Evolutionary conservation across 1,140 invertebrate species (phyloP).

Genomic region (Eumeta japonica): DNA sequence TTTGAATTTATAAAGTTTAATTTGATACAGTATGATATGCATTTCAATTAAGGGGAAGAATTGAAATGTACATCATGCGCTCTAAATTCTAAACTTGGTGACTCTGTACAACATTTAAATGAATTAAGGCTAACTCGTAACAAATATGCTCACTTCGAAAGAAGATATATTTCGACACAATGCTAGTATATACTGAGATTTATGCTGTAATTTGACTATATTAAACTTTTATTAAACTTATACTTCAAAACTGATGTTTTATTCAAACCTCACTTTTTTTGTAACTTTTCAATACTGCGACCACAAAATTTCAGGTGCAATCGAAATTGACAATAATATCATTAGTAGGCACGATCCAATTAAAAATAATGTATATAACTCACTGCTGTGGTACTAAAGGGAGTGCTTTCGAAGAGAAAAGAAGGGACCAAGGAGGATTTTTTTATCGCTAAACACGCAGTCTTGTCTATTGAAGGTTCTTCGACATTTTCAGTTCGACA

Average conservation of each 20-base stretch:
- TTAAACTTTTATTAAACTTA: slow-evolving; percentile 54
- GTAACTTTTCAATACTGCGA: too few species aligned
- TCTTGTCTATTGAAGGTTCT: too few species aligned
- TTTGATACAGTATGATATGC: slow-evolving; percentile 21
- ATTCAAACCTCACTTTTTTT: slow-evolving; percentile 20
- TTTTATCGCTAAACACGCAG: too few species aligned
- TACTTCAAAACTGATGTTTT: slow-evolving; percentile 42
- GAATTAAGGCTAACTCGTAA: slow-evolving; percentile 32
- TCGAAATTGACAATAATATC: too few species aligned
- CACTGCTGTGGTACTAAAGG: too few species aligned
- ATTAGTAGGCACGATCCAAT: too few species aligned
- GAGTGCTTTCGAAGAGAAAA: too few species aligned
- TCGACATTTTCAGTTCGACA: too few species aligned
- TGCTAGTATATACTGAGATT: slow-evolving; percentile 45
- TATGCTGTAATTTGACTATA: slow-evolving; percentile 53
- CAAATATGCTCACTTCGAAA: slow-evolving; percentile 47
- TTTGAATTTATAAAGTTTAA: slow-evolving; percentile 15
- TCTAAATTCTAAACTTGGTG: slow-evolving; percentile 21
- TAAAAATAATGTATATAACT: too few species aligned
- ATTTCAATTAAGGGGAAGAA: slow-evolving; percentile 49
- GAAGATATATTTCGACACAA: slow-evolving; percentile 50
- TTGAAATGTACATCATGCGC: slow-evolving; percentile 33
- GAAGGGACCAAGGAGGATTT: too few species aligned
- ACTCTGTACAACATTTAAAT: slow-evolving; percentile 27
- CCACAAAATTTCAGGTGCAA: too few species aligned